Evolutionary conservation across 2,797 vertebrate genomes (phyloP), one percentile per base, ranked within the genome.

Genomic region (Microctenopoma lineatum): DNA sequence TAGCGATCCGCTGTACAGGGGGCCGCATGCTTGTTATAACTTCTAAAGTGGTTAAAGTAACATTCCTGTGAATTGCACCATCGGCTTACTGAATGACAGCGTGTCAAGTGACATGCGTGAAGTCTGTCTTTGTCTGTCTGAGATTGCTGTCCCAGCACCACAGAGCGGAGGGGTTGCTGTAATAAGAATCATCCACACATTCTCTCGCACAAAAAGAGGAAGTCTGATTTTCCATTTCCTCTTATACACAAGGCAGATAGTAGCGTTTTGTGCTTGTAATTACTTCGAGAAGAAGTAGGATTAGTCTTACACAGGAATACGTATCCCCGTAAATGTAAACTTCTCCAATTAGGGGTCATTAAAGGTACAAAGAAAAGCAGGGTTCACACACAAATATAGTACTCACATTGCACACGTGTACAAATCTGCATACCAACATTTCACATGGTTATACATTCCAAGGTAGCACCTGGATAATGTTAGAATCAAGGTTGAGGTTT

Each of bases 171-270:
- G 41, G 18, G 21, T 71, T 39, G 46, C 59, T 48, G 39, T 72
- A 2, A 66, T 47, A 34, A 53, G 65, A 69, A 59, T 51, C 52
- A 32, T 51, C 64, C 25, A 41, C 18, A 13, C 13, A 11, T n/a
- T 36, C 13, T 63, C 27, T 46, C 13, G 3, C 34, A 13, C 1
- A 0, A 61, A 75, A 81, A 15, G 71, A 54, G 79, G 87, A 84
- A 84, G 69, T 68, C 58, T 67, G 64, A 1, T 34, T 55, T 77
- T 77, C 59, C 70, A 26, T 70, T 81, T 86, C 81, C 76, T 66
- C 70, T 75, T 73, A 46, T 12, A 60, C 42, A 6, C 42, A 18
- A 41, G 42, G 51, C 60, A 18, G 29, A 55, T 4, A 1, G n/a
- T 44, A 42, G 39, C 32, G 36, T 44, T 70, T 32, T 74, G 41